These are phyloP conservation scores for Chaetorhynchus papuensis DNA, from an alignment of 2,113 vertebrate species.

Conservation along the genomic window DNA sequence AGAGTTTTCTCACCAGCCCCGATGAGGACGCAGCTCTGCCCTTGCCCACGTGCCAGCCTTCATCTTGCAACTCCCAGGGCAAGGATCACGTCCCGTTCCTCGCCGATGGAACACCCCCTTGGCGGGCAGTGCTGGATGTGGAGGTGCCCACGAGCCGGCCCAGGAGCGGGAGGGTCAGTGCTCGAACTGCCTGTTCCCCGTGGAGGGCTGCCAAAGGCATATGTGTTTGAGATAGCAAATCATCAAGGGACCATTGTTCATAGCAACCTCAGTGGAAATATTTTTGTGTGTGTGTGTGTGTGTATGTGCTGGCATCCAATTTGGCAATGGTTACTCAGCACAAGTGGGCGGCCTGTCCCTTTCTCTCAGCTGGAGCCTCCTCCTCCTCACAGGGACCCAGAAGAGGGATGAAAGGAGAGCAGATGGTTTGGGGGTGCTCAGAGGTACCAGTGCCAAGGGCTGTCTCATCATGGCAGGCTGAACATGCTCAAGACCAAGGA, in stretches of 20 bases:
- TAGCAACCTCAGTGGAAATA: conserved; percentile 47
- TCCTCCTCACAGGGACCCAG: conserved; percentile 44
- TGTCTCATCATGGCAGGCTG: conserved; percentile 26
- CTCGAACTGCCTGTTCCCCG: neutral
- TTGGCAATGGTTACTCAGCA: conserved; percentile 61
- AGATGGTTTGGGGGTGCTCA: conserved; percentile 61
- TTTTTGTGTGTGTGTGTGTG: conserved; percentile 3
- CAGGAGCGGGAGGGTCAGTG: neutral
- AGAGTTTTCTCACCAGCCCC: neutral
- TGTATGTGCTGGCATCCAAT: conserved; percentile 49
- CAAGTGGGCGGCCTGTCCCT: conserved; percentile 60
- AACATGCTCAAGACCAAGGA: neutral
- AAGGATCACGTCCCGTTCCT: neutral
- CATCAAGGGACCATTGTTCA: conserved; percentile 31
- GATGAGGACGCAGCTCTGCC: fast-evolving
- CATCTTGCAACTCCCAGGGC: neutral
- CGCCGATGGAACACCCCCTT: neutral
- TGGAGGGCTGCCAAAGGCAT: neutral
- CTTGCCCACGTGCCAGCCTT: neutral
- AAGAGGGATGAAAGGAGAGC: conserved; percentile 9
- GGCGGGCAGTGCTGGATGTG: neutral
- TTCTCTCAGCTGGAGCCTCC: conserved; percentile 55
- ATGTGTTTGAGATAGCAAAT: neutral
- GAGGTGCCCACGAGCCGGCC: fast-evolving
- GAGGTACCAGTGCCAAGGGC: neutral